Base-by-base conservation (phyloP, 2,888 invertebrate species). In the Epinotia demarniana region DNA sequence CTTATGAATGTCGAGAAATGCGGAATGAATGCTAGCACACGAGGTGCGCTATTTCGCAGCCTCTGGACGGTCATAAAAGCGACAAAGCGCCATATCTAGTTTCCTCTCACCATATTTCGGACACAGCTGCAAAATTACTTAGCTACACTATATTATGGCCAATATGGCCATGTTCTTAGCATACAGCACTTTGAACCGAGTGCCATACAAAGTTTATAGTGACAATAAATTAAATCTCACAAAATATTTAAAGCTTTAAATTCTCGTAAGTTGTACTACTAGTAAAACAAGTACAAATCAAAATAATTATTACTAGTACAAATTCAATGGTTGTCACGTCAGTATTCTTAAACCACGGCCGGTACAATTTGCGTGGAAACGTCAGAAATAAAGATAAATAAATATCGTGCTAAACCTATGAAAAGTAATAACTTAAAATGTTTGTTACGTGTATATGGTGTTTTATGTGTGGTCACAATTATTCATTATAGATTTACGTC, bases 41-140 rank as follows among this genome's bases (percentile, higher is more conserved):
- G 78, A 82, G 83, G 81, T 83, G 82, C 81, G 76, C 80, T 84
- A 81, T 80, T 85, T 81, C 73, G 77, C 74, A 72, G 83, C 80
- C 87, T 82, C 87, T 79, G 66, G 85, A 72, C 79, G 82, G 83
- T 87, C 88, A 85, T 89, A 89, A 86, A 83, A 80, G 84, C 83
- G 83, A 85, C 84, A 87, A 82, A 87, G 87, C 85, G 84, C 83
- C 83, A 81, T 83, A 86, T 81, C 83, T 83, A 84, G 85, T 84
- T 86, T 80, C 81, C 83, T 85, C 85, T 82, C 85, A 81, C 83
- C 79, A 83, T 85, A 85, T 84, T 83, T 85, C 80, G 79, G 79
- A 78, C 75, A 73, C 79, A 85, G 86, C 84, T 87, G 85, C 85
- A 86, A 75, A 72, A 73, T 67, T 71, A 67, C 75, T 72, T 67